Evolutionary conservation across 2,797 vertebrate species (phyloP), one percentile per base, ranked within the genome.

Genomic region (Remorina albescens): DNA sequence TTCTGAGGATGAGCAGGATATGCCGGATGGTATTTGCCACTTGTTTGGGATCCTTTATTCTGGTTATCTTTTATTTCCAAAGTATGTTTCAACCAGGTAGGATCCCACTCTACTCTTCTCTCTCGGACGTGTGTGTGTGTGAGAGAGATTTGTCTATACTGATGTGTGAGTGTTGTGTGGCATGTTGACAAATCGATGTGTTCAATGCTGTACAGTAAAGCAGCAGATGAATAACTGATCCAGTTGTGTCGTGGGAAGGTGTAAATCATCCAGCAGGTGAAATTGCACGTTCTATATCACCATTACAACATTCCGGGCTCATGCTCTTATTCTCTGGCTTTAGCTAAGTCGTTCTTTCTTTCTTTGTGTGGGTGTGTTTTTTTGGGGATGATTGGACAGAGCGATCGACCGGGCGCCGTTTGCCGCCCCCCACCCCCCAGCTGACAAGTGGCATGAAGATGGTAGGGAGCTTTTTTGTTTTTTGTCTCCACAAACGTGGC

Each of bases 11-110:
- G 97, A 98, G 94, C 93, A 94, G 96, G 88, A 96, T 98, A 63
- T 99, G 97, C 94, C 95, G 97, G 93, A 97, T 99, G 97, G 93
- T 96, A 84, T 93, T 98, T 89, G 96, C 95, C 94, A 98, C 97
- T 94, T 98, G 96, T 94, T 92, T 98, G 88, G 97, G 97, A 94
- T 99, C 97, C 87, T 97, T 98, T 94, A 95, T 98, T 89, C 95
- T 99, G 94, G 97, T 98, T 95, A 96, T 98, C 96, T 99, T 99
- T 95, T 99, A 98, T 96, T 98, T 98, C 95, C 97, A 98, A 98
- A 99, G 97, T 98, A 98, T 97, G 97, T 98, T 98, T 91, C 96
- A 97, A 68, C 97, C 97, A 98, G 97, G 97, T 98, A 98, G 95
- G 97, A 93, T 66, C 57, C 57, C 39, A 53, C 51, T 65, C 65